phyloP scores from a whole-genome alignment of 2,113 vertebrate species.

The Notarius lentiginosus region DNA sequence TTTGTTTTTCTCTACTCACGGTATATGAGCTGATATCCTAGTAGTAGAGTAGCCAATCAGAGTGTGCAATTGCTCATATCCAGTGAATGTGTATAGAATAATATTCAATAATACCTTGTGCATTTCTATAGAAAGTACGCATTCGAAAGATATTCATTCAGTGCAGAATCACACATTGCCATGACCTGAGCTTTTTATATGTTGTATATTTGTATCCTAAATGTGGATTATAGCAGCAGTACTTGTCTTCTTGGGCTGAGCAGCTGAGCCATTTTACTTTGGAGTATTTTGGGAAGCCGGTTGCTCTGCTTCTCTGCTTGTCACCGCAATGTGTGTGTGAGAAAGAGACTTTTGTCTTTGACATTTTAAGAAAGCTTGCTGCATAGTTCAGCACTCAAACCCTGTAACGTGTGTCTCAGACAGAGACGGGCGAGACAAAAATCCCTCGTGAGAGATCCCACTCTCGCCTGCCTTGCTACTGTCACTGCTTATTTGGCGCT shows the following conservation, averaged over 20 bases:
- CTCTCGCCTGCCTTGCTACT: slow-evolving; percentile 49
- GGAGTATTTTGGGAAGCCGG: slow-evolving; percentile 5
- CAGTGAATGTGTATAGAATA: neutral
- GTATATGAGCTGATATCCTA: too few relatives aligned
- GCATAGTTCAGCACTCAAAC: slow-evolving; percentile 28
- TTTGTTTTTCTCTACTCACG: too few relatives aligned
- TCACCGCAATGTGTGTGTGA: slow-evolving; percentile 19
- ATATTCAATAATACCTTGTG: neutral
- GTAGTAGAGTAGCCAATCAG: too few relatives aligned
- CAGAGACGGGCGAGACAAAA: slow-evolving; percentile 37
- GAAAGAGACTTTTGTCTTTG: slow-evolving; percentile 31
- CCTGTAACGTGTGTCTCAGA: slow-evolving; percentile 41
- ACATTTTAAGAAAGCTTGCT: slow-evolving; percentile 38
- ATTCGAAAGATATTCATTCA: neutral
- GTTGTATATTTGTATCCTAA: neutral
- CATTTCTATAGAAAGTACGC: neutral
- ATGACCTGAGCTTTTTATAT: neutral
- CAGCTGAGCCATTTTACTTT: neutral
- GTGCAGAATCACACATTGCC: neutral
- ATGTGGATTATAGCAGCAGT: neutral
- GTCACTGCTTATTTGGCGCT: slow-evolving; percentile 53
- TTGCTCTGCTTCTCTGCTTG: neutral
- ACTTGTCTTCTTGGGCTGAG: neutral
- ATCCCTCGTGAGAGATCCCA: slow-evolving; percentile 40
- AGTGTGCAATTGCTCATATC: too few relatives aligned